Percentiles rank a stretch among this genome's conserved stretches.
Conservation (phyloP, 2,113 vertebrate genomes). For the Nothoprocta pentlandii region DNA sequence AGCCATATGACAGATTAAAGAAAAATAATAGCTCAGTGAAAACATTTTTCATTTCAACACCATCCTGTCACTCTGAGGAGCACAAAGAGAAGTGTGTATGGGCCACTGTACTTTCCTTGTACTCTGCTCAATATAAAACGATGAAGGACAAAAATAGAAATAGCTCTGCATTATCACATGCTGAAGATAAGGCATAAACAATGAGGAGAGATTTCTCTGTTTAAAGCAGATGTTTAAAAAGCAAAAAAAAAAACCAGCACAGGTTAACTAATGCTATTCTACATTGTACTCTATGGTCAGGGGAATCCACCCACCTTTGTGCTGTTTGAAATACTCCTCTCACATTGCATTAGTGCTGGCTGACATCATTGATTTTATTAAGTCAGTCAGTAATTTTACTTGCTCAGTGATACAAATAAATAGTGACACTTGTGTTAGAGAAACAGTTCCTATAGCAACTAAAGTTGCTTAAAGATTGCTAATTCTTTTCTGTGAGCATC, state of each 20-base stretch:
- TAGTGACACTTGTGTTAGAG: not conserved
- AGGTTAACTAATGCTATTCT: not conserved
- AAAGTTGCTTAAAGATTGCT: conserved; percentile 27
- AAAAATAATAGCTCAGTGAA: not conserved
- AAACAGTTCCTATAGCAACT: conserved; percentile 38
- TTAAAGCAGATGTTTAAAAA: not conserved
- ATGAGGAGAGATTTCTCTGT: not conserved
- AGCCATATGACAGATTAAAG: not conserved
- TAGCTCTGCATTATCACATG: not conserved
- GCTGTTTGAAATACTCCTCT: not conserved
- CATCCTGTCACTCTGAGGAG: not conserved
- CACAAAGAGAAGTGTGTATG: not conserved
- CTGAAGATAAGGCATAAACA: not conserved
- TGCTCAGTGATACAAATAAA: not conserved
- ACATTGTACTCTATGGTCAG: not conserved
- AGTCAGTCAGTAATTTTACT: not conserved
- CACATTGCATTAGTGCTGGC: not conserved
- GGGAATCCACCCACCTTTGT: not conserved
- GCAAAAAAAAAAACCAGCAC: not conserved
- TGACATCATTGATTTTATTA: conserved; percentile 9
- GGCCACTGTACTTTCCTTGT: not conserved
- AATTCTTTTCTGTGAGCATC: not conserved
- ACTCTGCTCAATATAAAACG: not conserved
- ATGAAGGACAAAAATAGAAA: not conserved
- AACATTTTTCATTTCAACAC: not conserved